Evolutionary conservation across 64 coral and sea anemone species (phyloP).

Genomic region (Platygyra sinensis): DNA sequence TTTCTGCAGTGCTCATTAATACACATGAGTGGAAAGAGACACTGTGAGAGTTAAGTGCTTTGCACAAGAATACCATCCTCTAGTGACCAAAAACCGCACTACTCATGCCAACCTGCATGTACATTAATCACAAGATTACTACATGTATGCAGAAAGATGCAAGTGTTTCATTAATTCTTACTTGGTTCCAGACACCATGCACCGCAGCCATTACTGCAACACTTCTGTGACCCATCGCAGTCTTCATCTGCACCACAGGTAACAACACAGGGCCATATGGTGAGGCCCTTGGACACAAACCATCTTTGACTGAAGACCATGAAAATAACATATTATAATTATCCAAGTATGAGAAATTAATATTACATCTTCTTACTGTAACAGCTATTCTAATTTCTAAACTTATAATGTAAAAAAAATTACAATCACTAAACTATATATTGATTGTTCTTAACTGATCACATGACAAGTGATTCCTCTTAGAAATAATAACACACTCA

Average conservation of each 20-base stretch:
- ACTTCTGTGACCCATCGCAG: slow-evolving; percentile 78
- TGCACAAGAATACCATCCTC: too few relatives aligned
- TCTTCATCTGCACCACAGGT: slow-evolving; percentile 84
- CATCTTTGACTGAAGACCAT: slow-evolving; percentile 69
- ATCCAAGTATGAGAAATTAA: not conserved
- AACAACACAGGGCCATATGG: slow-evolving; percentile 65
- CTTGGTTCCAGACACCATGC: slow-evolving; percentile 70
- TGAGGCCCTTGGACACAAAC: slow-evolving; percentile 65
- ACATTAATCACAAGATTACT: too few relatives aligned
- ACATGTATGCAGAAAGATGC: not conserved
- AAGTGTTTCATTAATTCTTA: not conserved
- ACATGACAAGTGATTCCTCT: not conserved
- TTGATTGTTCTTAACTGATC: too few relatives aligned
- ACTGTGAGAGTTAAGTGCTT: too few relatives aligned
- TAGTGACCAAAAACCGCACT: too few relatives aligned
- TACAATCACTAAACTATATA: too few relatives aligned
- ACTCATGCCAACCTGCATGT: too few relatives aligned
- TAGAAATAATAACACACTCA: not conserved
- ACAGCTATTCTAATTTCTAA: too few relatives aligned
- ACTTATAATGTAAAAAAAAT: too few relatives aligned
- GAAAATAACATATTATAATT: not conserved
- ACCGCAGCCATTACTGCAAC: slow-evolving; percentile 90
- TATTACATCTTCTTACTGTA: not conserved
- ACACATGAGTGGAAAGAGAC: too few relatives aligned
- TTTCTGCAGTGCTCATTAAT: too few relatives aligned